Evolutionary conservation across 2,888 invertebrate genomes (phyloP).

Genomic region (Apamea sordens): DNA sequence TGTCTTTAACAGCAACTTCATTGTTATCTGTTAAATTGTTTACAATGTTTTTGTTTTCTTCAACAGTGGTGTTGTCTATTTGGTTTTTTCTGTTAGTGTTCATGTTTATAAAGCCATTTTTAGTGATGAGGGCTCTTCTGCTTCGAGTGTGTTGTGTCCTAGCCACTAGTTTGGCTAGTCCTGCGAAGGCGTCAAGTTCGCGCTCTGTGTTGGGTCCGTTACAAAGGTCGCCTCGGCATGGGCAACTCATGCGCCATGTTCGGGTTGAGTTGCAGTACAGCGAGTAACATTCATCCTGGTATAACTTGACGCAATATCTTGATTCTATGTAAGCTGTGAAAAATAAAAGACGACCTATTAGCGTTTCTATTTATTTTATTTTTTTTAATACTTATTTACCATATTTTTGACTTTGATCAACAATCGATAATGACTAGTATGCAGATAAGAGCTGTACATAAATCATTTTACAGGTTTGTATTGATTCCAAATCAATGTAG

Average conservation of each 20-base stretch:
- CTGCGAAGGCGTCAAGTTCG: conserved; percentile 80
- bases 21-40: conserved; percentile 37
- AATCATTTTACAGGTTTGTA: neutral
- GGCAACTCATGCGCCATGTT: conserved; percentile 85
- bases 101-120: conserved; percentile 58
- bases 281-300: conserved; percentile 87
- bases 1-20: conserved; percentile 14
- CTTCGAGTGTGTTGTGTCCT: conserved; percentile 69
- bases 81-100: conserved; percentile 50
- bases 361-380: neutral
- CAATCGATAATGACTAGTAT: neutral
- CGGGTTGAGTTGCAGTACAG: conserved; percentile 84
- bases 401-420: neutral
- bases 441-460: neutral
- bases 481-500: neutral
- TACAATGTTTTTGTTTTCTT: conserved; percentile 35
- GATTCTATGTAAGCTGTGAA: conserved; percentile 84
- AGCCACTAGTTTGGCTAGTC: conserved; percentile 70
- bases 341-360: conserved; percentile 20
- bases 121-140: conserved; percentile 66
- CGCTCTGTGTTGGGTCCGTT: conserved; percentile 83
- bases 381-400: too few relatives aligned
- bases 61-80: conserved; percentile 56
- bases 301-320: conserved; percentile 85
- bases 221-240: conserved; percentile 85